Percentiles rank a stretch among this genome's conserved stretches.
These are phyloP conservation scores for Trichonephila inaurata DNA, from an alignment of 1,140 invertebrate species.

Conservation along the genomic window DNA sequence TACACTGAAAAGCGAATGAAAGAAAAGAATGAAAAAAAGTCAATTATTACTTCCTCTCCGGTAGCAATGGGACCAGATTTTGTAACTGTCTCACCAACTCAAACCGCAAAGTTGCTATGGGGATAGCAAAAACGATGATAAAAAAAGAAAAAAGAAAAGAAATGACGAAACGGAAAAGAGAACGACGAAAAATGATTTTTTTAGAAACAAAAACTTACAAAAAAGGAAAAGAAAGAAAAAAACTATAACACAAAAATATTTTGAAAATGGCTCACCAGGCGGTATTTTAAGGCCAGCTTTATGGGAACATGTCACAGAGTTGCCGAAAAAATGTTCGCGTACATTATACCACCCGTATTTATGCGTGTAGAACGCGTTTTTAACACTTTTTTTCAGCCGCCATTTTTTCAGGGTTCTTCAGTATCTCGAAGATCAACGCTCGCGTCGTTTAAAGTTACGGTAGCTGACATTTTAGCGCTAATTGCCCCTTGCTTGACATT, in stretches of 20 bases:
- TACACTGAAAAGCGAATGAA: not conserved
- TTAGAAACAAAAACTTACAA: not conserved
- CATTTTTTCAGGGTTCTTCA: slow-evolving; percentile 38
- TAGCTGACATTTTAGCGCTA: slow-evolving; percentile 66
- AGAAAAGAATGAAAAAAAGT: not conserved
- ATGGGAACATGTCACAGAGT: slow-evolving; percentile 24
- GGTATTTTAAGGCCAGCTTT: slow-evolving; percentile 62
- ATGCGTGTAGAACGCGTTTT: slow-evolving; percentile 31
- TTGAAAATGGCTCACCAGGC: slow-evolving; percentile 64
- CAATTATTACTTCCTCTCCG: slow-evolving; percentile 53
- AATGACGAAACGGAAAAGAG: not conserved
- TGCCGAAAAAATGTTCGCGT: slow-evolving; percentile 41
- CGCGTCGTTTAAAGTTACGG: slow-evolving; percentile 52
- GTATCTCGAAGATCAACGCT: slow-evolving; percentile 51
- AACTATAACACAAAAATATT: slow-evolving; percentile 53
- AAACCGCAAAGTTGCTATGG: slow-evolving; percentile 27
- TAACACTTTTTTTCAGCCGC: slow-evolving; percentile 47
- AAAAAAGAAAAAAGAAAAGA: not conserved
- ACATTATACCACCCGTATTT: slow-evolving; percentile 43
- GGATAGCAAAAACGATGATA: not conserved
- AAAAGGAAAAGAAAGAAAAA: not conserved
- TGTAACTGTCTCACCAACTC: slow-evolving; percentile 17
- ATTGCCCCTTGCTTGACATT: slow-evolving; percentile 60
- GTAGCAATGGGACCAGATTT: slow-evolving; percentile 14
- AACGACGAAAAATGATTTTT: not conserved